Evolutionary conservation across 2,797 vertebrate genomes (phyloP).

Genomic region (Iguana delicatissima): DNA sequence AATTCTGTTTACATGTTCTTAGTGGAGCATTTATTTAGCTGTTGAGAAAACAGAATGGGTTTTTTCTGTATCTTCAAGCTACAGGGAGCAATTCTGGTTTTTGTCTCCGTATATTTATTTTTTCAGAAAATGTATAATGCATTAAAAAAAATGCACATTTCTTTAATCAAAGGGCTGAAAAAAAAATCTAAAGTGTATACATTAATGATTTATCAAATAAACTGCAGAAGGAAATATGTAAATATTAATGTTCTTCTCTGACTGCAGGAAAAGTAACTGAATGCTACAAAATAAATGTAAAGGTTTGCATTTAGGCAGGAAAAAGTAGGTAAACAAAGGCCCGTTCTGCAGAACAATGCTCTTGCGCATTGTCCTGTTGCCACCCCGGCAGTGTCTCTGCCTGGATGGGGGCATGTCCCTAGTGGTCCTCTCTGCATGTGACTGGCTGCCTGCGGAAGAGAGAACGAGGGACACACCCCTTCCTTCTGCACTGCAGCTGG

Average conservation of each 20-base stretch:
- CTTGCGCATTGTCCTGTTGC: too few species aligned
- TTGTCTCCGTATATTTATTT: not conserved
- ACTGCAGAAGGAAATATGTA: not conserved
- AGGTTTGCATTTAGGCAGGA: too few species aligned
- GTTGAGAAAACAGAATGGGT: not conserved
- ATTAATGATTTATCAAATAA: conserved; percentile 4
- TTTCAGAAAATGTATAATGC: not conserved
- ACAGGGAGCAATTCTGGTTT: not conserved
- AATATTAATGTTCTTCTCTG: not conserved
- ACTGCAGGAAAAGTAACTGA: not conserved
- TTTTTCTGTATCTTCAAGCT: not conserved
- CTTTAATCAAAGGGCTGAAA: not conserved
- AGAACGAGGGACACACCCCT: too few species aligned
- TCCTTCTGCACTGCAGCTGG: too few species aligned
- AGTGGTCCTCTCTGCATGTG: too few species aligned
- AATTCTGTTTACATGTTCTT: not conserved
- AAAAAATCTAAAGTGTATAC: not conserved
- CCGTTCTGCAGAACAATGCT: too few species aligned
- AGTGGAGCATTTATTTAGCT: not conserved
- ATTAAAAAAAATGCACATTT: not conserved
- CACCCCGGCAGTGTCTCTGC: too few species aligned
- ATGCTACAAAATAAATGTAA: not conserved
- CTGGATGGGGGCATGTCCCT: too few species aligned
- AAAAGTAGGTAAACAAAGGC: too few species aligned
- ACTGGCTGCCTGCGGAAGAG: too few species aligned